A percentile compares a stretch with the other conserved stretches of the same genome.
These are phyloP conservation scores for Platorchestia sp. DNA, from an alignment of 1,140 invertebrate genomes.

Conservation along the genomic window DNA sequence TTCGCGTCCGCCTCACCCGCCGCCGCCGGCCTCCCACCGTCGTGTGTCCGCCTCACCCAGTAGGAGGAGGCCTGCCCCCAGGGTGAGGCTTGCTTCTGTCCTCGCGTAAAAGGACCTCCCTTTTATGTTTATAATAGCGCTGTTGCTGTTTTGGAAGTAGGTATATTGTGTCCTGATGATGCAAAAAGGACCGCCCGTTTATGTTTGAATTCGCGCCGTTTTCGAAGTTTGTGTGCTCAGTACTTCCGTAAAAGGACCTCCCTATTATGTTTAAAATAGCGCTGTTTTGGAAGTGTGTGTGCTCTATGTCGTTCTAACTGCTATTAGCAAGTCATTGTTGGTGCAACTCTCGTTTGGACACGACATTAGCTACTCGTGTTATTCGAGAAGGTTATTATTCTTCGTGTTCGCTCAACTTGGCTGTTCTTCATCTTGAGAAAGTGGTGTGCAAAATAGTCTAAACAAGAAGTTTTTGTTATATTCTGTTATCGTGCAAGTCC, in stretches of 20 bases:
- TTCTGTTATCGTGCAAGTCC: background rate
- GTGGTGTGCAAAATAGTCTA: background rate
- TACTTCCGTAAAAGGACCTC: background rate
- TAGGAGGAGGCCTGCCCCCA: background rate
- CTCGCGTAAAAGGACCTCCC: background rate
- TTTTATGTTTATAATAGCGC: background rate
- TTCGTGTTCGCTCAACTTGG: background rate
- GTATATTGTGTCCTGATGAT: too few relatives aligned
- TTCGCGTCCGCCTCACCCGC: background rate
- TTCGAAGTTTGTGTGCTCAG: too few relatives aligned
- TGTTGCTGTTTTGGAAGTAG: background rate
- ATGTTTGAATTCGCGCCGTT: too few relatives aligned
- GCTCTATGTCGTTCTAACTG: background rate
- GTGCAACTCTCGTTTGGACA: background rate
- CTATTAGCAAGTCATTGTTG: background rate
- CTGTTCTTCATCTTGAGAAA: background rate
- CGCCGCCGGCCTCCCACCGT: background rate
- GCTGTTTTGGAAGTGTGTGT: background rate
- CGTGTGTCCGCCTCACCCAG: constrained; percentile 27
- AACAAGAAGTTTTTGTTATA: background rate
- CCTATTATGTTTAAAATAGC: background rate
- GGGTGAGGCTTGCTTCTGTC: background rate
- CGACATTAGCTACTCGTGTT: background rate
- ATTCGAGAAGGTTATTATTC: background rate
- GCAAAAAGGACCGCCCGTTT: too few relatives aligned